Evolutionary conservation across 2,888 invertebrate species (phyloP).

Genomic region (Ferdinandea cuprea): DNA sequence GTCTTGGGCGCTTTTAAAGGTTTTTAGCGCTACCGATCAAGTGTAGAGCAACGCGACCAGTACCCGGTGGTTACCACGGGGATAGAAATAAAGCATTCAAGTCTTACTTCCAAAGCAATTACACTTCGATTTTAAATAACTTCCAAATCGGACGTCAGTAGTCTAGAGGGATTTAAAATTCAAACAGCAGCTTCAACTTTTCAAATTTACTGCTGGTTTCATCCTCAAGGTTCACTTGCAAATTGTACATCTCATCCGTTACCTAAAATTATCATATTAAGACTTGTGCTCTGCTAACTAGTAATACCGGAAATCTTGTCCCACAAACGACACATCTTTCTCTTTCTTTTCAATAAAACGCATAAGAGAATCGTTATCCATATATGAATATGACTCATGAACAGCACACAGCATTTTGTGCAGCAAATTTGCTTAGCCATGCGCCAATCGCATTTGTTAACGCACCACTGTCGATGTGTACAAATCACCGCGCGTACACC

Average conservation of each 20-base stretch:
- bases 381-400: constrained; percentile 40
- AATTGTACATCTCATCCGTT: neutral
- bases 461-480: constrained; percentile 41
- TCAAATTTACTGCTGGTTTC: too few species aligned
- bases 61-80: too few species aligned
- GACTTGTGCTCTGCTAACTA: neutral
- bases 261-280: neutral
- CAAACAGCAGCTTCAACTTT: too few species aligned
- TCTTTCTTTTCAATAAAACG: neutral
- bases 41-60: too few species aligned
- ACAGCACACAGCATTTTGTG: constrained; percentile 34
- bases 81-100: too few species aligned
- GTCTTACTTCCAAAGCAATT: too few species aligned
- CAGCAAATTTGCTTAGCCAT: constrained; percentile 48
- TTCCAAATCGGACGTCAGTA: too few species aligned
- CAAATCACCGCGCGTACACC: constrained; percentile 65
- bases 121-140: too few species aligned
- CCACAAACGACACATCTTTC: neutral
- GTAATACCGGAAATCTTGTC: constrained; percentile 8
- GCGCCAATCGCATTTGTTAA: constrained; percentile 59
- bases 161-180: too few species aligned
- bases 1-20: too few species aligned
- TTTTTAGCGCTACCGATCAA: too few species aligned
- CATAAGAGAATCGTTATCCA: neutral
- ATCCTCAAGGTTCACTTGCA: neutral